These are phyloP conservation scores for Odocoileus virginianus DNA, from an alignment of 2,113 vertebrate genomes.

Conservation along the genomic window DNA sequence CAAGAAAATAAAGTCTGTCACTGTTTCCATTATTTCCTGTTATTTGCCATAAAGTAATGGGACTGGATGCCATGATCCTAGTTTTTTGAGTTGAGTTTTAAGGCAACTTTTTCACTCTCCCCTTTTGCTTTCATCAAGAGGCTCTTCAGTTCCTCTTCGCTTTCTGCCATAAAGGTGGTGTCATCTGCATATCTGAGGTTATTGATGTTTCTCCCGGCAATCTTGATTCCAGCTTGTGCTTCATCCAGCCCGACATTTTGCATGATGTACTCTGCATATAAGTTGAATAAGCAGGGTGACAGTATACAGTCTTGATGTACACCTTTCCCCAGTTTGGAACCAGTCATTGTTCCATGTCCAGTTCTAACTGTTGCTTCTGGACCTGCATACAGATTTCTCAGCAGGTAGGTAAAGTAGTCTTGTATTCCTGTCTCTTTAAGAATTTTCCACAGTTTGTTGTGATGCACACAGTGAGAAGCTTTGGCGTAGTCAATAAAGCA, in stretches of 20 bases:
- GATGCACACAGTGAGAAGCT: neutral
- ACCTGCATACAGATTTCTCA: neutral
- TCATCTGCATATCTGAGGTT: neutral
- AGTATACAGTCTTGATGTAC: neutral
- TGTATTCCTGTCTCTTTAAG: neutral
- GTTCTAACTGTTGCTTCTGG: neutral
- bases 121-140: neutral
- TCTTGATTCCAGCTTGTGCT: neutral
- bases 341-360: neutral
- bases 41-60: neutral
- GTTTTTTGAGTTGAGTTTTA: neutral
- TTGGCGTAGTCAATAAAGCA: neutral
- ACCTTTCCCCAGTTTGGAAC: neutral
- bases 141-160: neutral
- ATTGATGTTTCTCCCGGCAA: neutral
- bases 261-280: neutral
- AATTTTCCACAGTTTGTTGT: neutral
- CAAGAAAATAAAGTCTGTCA: neutral
- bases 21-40: neutral
- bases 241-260: neutral
- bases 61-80: neutral
- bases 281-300: neutral
- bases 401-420: neutral
- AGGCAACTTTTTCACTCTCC: neutral
- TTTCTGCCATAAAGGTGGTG: neutral